Conservation (phyloP, 2,113 vertebrate species). For the Hystrix cristata region DNA sequence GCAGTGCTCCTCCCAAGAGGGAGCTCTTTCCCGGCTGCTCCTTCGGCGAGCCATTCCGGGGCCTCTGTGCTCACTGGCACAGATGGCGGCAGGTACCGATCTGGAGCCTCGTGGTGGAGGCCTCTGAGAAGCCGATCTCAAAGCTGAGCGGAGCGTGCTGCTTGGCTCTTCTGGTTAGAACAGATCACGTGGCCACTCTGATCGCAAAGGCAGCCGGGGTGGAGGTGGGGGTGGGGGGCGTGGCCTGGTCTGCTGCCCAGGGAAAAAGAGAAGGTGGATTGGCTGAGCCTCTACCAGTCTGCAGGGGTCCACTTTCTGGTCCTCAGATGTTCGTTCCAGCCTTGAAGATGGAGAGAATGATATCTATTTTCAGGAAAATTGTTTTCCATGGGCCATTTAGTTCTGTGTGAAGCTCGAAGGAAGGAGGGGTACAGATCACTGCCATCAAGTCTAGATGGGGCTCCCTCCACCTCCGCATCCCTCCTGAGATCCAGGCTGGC, state of each 20-base stretch:
- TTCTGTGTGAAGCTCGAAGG: neutral
- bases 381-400: neutral
- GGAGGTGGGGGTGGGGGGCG: no score
- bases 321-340: neutral
- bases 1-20: no score
- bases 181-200: neutral
- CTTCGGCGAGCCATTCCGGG: neutral
- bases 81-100: neutral
- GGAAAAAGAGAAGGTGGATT: neutral
- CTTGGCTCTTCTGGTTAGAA: neutral
- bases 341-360: neutral
- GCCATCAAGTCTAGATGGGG: neutral
- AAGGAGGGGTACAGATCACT: neutral
- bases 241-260: no score
- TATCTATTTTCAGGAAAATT: neutral
- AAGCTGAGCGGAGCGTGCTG: neutral
- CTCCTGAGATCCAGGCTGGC: neutral
- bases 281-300: neutral
- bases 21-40: neutral
- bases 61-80: neutral
- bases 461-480: neutral
- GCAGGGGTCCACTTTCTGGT: neutral
- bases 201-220: neutral
- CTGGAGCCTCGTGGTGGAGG: fast-evolving
- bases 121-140: neutral